Percentiles rank a stretch among this genome's conserved stretches.
These are phyloP conservation scores for Saimiri boliviensis DNA, from an alignment of 2,113 vertebrate genomes.

Conservation along the genomic window DNA sequence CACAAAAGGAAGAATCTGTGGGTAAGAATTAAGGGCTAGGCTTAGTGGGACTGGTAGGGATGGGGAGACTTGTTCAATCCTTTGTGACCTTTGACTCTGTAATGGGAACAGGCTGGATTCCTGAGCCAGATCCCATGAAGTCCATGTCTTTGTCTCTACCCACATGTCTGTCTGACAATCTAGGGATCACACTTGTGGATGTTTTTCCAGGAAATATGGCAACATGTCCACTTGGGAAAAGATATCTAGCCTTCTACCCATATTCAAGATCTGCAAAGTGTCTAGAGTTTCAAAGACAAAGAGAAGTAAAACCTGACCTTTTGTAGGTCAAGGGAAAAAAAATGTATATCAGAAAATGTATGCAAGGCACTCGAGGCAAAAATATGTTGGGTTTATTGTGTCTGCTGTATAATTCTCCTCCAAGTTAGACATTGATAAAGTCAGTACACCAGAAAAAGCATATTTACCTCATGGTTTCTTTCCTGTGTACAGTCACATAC, in stretches of 20 bases:
- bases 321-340: not conserved
- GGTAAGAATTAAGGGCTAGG: not conserved
- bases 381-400: not conserved
- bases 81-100: not conserved
- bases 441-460: slow-evolving; percentile 39
- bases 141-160: not conserved
- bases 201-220: not conserved
- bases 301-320: not conserved
- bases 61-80: not conserved
- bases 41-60: not conserved
- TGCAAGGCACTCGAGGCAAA: not conserved
- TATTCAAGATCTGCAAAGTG: not conserved
- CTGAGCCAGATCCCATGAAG: not conserved
- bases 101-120: not conserved
- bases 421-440: slow-evolving; percentile 16
- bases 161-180: not conserved
- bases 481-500: slow-evolving; percentile 99
- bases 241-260: not conserved
- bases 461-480: slow-evolving; percentile 96
- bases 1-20: not conserved
- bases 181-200: not conserved
- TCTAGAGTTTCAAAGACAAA: slow-evolving; percentile 8
- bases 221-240: not conserved
- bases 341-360: not conserved
- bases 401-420: not conserved